Evolutionary conservation across 2,888 invertebrate genomes (phyloP).

Genomic region (Embidobia sp.): DNA sequence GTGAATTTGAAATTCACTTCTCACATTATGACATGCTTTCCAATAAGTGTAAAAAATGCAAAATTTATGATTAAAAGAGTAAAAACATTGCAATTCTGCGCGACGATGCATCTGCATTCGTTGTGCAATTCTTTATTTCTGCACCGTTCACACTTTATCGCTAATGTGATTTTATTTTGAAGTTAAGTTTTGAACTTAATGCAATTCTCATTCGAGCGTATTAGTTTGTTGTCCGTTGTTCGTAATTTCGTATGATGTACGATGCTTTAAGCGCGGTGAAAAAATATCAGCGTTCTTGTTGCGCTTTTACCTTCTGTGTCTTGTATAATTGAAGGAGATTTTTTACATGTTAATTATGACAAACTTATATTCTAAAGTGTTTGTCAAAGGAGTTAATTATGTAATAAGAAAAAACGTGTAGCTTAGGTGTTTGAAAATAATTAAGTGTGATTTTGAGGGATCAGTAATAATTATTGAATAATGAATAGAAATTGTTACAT

Average conservation of each 20-base stretch:
- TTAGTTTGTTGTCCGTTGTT: neutral
- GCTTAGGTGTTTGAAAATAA: conserved; percentile 9
- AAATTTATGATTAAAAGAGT: neutral
- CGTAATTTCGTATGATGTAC: neutral
- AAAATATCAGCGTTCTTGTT: too few species aligned
- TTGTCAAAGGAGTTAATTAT: conserved; percentile 33
- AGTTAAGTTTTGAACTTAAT: too few species aligned
- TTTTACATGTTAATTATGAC: conserved; percentile 31
- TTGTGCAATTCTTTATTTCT: neutral
- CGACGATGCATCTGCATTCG: neutral
- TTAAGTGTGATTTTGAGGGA: conserved; percentile 17
- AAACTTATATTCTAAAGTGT: conserved; percentile 15
- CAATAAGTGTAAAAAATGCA: conserved; percentile 29
- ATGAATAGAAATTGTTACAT: neutral
- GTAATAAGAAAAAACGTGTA: conserved; percentile 11
- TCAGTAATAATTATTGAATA: conserved; percentile 17
- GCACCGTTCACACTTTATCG: too few species aligned
- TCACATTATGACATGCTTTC: conserved; percentile 41
- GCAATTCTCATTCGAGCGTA: too few species aligned
- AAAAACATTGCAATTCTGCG: neutral
- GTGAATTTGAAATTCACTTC: conserved; percentile 66
- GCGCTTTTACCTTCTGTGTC: neutral
- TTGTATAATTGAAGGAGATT: conserved; percentile 21
- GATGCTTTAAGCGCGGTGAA: too few species aligned
- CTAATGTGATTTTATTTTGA: too few species aligned